Evolutionary conservation across 1,140 invertebrate genomes (phyloP), one percentile per base, ranked within the genome.

Genomic region (Formica exsecta): DNA sequence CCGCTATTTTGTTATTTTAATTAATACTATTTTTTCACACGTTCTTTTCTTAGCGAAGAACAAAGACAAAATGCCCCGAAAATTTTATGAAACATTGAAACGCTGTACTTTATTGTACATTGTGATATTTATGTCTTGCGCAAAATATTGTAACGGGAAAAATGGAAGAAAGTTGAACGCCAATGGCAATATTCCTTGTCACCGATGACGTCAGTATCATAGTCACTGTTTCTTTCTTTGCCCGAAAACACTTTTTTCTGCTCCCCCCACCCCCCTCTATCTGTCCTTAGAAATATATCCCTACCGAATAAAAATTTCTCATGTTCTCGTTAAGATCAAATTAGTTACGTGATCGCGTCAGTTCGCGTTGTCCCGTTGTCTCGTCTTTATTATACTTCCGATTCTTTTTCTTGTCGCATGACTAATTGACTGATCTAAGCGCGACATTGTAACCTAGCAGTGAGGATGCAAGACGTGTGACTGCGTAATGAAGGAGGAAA

Each of bases 401-500:
- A 36, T 51, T 19, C 4, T 51, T 3, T 51, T 19, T 48, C 44
- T 54, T 70, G 44, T 48, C 38, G 48, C 54, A 62, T 36, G 36
- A 83, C 54, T 81, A 74, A 83, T 16, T 61, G 79, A 61, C 29
- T 74, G 79, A 73, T 83, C 68, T 83, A 83, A 68, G 71, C 84
- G 87, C 64, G 77, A 62, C 44, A 64, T 74, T 76, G 54, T 74
- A 62, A 76, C 86, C 88, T 93, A 90, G 86, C 86, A 68, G 86
- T 92, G 87, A 88, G 70, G 74, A 91, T 85, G 91, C 86, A 86
- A 86, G 79, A 90, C 66, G 59, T 87, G 87, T 91, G 87, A 90
- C 66, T 90, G 87, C 87, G 88, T 92, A 91, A 92, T 93, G 87
- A 91, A 88, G 59, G 83, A 91, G 89, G 66, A 85, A 85, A 89